Base-by-base conservation (phyloP, 2,888 invertebrate genomes). In the Lasioglossum calceatum region DNA sequence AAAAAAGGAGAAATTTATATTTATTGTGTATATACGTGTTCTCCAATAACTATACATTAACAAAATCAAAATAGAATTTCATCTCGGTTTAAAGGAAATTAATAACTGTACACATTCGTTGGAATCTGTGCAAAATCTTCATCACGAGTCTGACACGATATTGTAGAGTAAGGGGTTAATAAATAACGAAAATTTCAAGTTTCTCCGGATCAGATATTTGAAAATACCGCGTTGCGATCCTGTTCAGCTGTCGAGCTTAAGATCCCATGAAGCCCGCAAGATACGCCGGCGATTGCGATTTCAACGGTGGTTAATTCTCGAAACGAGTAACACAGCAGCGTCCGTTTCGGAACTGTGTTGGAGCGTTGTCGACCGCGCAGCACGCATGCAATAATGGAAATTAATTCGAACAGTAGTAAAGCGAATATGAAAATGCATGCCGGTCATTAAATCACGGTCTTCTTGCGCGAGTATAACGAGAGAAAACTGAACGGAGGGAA, bases 241-340 rank as follows among this genome's bases (percentile, higher is more conserved):
- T 70, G 70, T n/a, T 70, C 8, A 70, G 32, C 67, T 36, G 32
- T 67, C 36, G 36, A 19, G 32, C 32, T 36, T 67, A 67, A 19
- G 36, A 67, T 19, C 32, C 67, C 67, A 36, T 67, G 70, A 70
- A 39, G 12, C 39, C 36, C 39, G 36, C 16, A 19, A 36, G 32
- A 67, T 19, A 32, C 23, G 19, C 12, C 39, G 4, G 36, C 39
- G 39, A 70, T 70, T 39, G 70, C 23, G 70, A 70, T 70, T 39
- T 70, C 70, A 70, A 70, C 70, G 70, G 70, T 70, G 70, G 70
- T 70, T 70, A 70, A 27, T 73, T 44, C 27, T 44, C n/a, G 32
- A 47, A 19, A 32, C 36, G 61, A 27, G 61, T n/a, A 61, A 27
- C 61, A 61, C 8, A 0, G 32, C 36, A 32, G 32, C 36, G 36